Base-by-base conservation (phyloP, 1,140 invertebrate species). In the Eriocheir sinensis region DNA sequence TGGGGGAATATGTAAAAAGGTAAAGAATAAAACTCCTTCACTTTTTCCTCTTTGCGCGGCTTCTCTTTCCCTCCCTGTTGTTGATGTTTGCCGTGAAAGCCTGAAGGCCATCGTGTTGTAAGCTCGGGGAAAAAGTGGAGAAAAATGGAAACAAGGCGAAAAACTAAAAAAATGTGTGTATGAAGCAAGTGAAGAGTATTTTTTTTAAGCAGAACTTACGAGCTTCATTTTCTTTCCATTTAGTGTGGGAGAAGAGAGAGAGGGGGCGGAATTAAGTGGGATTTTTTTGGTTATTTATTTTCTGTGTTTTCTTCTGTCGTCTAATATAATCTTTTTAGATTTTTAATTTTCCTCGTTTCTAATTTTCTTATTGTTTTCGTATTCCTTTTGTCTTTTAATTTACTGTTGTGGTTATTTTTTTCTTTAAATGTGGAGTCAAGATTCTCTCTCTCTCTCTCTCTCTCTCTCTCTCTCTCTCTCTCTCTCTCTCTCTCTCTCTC, bases 401-500 rank as follows among this genome's bases (percentile, higher is more conserved):
- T 21, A 60, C 21, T 21, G 17, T n/a, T 72, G 53, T 72, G 53
- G 27, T 21, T 21, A n/a, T 48, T 48, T 48, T 48, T 48, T 48
- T 48, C 15, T 4, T 4, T 8, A 48, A 15, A 48, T 48, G 4
- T 48, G 44, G 44, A 15, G 4, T 72, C 21, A n/a, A n/a, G n/a
- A n/a, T n/a, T 72, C 27, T 2, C 27, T 72, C 27, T 72, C 27
- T 72, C 27, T 72, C 27, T 72, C 27, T 72, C 15, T 72, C 21
- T 72, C 27, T 2, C 27, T 72, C 27, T 72, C 27, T 72, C 27
- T 72, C 27, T 72, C 27, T 72, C 27, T 72, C 60, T 72, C 60
- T 72, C 60, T 72, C 60, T 72, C 27, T 72, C 27, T 72, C 60
- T 53, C 60, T 72, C 60, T 72, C 60, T n/a, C 60, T 72, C 60